A percentile compares a stretch with the other conserved stretches of the same genome.
Evolutionary conservation across 2,888 invertebrate species (phyloP).

Genomic region (Euplagia quadripunctaria): DNA sequence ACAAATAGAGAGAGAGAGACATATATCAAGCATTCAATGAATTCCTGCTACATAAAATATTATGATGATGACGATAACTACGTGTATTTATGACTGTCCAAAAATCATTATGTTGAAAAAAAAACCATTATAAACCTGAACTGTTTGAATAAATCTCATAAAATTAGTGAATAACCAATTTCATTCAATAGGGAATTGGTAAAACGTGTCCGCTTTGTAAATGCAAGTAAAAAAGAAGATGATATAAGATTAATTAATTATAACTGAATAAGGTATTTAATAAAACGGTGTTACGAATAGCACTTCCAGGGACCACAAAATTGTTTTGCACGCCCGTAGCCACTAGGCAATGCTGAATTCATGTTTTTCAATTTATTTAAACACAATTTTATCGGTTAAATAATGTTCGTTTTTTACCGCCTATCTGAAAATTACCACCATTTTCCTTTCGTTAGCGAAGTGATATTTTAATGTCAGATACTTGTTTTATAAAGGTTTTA

Average conservation of each 20-base stretch:
- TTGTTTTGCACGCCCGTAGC: constrained; percentile 5
- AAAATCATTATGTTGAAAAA: neutral
- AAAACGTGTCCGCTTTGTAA: neutral
- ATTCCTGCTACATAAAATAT: neutral
- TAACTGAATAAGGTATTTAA: neutral
- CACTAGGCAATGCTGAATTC: constrained; percentile 32
- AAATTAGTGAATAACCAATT: neutral
- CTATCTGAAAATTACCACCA: neutral
- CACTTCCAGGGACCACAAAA: constrained; percentile 20
- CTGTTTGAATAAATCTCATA: neutral
- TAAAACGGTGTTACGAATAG: constrained; percentile 15
- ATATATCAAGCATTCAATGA: neutral
- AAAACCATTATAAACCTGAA: neutral
- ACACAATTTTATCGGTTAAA: constrained; percentile 30
- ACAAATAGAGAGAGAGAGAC: too few relatives aligned
- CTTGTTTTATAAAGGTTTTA: neutral
- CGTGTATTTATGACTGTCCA: neutral
- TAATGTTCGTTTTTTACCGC: constrained; percentile 28
- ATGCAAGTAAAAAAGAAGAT: neutral
- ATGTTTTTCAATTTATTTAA: constrained; percentile 36
- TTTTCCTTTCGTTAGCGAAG: neutral
- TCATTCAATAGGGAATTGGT: neutral
- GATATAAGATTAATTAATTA: neutral
- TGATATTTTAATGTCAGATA: neutral
- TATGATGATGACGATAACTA: neutral